A percentile compares a stretch with the other conserved stretches of the same genome.
Conservation (phyloP, 1,140 invertebrate genomes). For the Myzus persicae region DNA sequence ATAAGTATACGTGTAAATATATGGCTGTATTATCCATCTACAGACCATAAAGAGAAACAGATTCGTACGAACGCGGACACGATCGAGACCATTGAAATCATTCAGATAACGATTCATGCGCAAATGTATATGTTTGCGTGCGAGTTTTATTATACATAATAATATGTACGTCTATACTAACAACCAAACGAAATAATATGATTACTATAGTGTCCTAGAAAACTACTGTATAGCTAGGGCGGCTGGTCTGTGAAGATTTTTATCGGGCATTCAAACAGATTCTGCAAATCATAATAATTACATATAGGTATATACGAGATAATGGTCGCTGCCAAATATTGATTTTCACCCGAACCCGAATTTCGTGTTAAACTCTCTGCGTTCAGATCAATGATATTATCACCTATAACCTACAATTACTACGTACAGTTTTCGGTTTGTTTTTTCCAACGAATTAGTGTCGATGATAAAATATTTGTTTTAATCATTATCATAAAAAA, state of each 20-base stretch:
- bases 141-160: background rate
- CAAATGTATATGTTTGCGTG: background rate
- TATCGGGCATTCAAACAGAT: background rate
- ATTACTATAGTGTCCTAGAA: constrained; percentile 38
- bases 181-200: background rate
- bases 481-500: too few species aligned
- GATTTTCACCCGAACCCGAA: background rate
- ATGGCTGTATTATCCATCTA: background rate
- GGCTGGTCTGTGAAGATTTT: background rate
- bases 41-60: background rate
- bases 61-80: background rate
- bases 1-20: background rate
- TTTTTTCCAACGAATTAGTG: background rate
- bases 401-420: background rate
- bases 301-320: background rate
- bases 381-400: background rate
- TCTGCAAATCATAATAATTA: background rate
- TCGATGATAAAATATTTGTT: background rate
- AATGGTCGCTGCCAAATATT: background rate
- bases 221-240: background rate
- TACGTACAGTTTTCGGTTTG: background rate
- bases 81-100: background rate
- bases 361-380: background rate
- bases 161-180: background rate
- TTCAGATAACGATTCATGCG: constrained; percentile 12